These are phyloP conservation scores for Hydrocynus forskahlii DNA, from an alignment of 2,797 vertebrate genomes.

Conservation along the genomic window DNA sequence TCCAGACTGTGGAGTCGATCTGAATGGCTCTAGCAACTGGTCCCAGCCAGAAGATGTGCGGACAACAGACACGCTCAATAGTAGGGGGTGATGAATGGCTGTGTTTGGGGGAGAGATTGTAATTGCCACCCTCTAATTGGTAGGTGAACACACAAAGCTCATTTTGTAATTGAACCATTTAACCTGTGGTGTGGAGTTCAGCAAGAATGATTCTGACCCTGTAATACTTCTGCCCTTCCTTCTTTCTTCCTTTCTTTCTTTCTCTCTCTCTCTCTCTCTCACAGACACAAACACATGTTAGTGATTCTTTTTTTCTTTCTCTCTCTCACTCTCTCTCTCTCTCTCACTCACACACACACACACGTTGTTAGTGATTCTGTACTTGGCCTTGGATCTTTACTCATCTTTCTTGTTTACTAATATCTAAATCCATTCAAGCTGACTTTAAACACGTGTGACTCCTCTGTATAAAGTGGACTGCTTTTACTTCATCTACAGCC, in stretches of 20 bases:
- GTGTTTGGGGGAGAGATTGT: slow-evolving; percentile 93
- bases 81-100: slow-evolving; percentile 92
- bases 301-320: no score
- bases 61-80: slow-evolving; percentile 31
- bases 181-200: slow-evolving; percentile 87
- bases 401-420: neutral
- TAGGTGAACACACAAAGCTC: slow-evolving; percentile 88
- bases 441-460: neutral
- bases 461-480: neutral
- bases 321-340: no score
- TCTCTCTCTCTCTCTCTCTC: no score
- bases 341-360: no score
- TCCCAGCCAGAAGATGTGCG: slow-evolving; percentile 30
- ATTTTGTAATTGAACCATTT: slow-evolving; percentile 92
- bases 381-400: neutral
- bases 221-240: no score
- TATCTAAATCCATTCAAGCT: neutral
- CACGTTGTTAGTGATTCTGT: no score
- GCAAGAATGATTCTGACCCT: slow-evolving; percentile 77
- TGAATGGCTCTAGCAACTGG: slow-evolving; percentile 28
- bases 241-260: neutral
- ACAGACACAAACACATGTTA: no score
- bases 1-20: neutral
- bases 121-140: slow-evolving; percentile 96
- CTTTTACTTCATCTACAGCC: neutral